Percentiles rank a stretch among this genome's conserved stretches.
Evolutionary conservation across 2,113 vertebrate genomes (phyloP).

Genomic region (Eidolon helvum): DNA sequence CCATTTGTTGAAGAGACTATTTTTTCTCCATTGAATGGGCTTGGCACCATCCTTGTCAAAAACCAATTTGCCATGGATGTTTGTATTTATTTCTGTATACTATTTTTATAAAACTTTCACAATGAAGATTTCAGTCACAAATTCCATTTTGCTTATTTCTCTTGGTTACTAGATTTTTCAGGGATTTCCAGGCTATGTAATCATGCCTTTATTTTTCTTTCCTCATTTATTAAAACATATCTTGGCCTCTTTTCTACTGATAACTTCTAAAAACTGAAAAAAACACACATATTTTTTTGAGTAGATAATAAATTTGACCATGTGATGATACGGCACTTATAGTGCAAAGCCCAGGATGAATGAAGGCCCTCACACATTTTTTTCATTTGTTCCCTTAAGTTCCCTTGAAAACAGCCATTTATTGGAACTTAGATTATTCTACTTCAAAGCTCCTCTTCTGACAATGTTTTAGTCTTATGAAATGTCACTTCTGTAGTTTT

Average conservation of each 20-base stretch:
- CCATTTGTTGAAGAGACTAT: background rate
- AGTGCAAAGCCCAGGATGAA: background rate
- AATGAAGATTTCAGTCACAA: background rate
- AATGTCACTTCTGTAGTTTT: slow-evolving; percentile 48
- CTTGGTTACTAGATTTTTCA: background rate
- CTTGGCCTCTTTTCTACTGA: background rate
- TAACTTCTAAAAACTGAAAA: background rate
- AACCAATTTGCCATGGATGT: background rate
- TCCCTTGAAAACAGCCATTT: background rate
- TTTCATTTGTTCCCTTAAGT: background rate
- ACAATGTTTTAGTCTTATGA: slow-evolving; percentile 50
- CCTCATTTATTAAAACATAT: background rate
- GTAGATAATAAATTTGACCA: background rate
- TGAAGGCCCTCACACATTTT: no score
- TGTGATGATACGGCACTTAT: background rate
- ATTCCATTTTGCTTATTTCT: background rate
- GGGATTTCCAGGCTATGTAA: background rate
- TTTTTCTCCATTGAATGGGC: background rate
- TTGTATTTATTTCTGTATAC: background rate
- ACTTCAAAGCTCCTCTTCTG: slow-evolving; percentile 9
- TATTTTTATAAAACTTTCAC: slow-evolving; percentile 30
- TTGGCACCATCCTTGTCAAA: background rate
- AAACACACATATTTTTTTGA: background rate
- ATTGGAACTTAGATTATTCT: slow-evolving; percentile 20
- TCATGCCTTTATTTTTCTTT: background rate